phyloP scores from a whole-genome alignment of 2,888 invertebrate species.

The Andrena chrysosceles region DNA sequence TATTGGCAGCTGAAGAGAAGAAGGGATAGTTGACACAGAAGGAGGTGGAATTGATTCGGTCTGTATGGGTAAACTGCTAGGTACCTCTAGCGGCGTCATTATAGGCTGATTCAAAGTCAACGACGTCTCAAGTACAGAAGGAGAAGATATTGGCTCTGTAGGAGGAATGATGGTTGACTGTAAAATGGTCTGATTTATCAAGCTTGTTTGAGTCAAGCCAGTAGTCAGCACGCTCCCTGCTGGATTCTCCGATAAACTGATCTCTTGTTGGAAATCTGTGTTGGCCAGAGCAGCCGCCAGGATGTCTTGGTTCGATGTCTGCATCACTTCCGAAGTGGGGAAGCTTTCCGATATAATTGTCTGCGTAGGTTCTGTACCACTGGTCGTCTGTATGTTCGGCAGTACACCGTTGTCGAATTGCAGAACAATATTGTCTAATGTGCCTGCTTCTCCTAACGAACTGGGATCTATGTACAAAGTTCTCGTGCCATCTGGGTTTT shows the following conservation, averaged over 20 bases:
- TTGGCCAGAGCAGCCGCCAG: conserved; percentile 91
- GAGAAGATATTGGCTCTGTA: conserved; percentile 86
- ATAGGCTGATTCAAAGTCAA: conserved; percentile 92
- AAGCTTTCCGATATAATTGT: conserved; percentile 74
- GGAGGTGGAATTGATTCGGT: conserved; percentile 82
- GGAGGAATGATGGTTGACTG: conserved; percentile 86
- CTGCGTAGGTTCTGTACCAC: conserved; percentile 84
- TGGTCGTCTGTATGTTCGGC: conserved; percentile 71
- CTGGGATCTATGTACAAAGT: conserved; percentile 85
- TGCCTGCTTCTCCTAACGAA: conserved; percentile 84
- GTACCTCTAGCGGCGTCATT: conserved; percentile 92
- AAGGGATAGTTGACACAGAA: conserved; percentile 87
- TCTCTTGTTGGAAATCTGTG: conserved; percentile 89
- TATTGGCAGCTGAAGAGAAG: conserved; percentile 91
- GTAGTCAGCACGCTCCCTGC: conserved; percentile 84
- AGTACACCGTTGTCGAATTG: conserved; percentile 85
- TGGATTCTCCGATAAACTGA: conserved; percentile 79
- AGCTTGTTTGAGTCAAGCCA: conserved; percentile 86
- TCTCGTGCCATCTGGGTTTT: conserved; percentile 80
- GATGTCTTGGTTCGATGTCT: conserved; percentile 88
- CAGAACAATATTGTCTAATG: conserved; percentile 86
- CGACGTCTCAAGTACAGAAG: conserved; percentile 91
- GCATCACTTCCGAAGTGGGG: conserved; percentile 73
- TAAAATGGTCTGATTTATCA: conserved; percentile 87
- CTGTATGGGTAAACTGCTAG: conserved; percentile 85